Percentiles rank a stretch among this genome's conserved stretches.
These are phyloP conservation scores for Moxostoma hubbsi DNA, from an alignment of 2,797 vertebrate species.

Conservation along the genomic window DNA sequence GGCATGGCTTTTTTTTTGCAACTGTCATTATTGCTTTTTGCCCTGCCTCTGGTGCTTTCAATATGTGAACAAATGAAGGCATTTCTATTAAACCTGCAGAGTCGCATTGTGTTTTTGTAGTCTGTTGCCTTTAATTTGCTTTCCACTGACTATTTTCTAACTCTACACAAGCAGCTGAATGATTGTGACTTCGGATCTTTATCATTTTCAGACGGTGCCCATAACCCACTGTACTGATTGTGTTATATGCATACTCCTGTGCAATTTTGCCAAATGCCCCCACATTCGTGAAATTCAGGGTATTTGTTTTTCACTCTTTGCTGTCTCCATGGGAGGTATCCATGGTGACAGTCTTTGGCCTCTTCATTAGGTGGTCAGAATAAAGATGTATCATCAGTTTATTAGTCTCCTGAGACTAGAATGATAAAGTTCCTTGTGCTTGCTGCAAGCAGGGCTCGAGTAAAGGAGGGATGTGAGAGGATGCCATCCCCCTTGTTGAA, in stretches of 20 bases:
- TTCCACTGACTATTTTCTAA: neutral
- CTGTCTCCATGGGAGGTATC: constrained; percentile 54
- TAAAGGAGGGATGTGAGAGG: too few relatives aligned
- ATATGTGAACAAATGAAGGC: neutral
- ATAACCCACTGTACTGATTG: neutral
- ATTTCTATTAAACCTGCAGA: neutral
- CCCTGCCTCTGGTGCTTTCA: neutral
- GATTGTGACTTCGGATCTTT: neutral
- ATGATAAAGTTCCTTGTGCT: constrained; percentile 36
- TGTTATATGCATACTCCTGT: constrained; percentile 30
- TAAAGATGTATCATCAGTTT: constrained; percentile 48
- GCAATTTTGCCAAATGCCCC: constrained; percentile 51
- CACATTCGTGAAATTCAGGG: constrained; percentile 54
- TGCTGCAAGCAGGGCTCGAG: neutral
- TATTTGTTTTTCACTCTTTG: constrained; percentile 55
- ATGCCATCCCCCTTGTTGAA: too few relatives aligned
- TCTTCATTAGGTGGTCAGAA: constrained; percentile 45
- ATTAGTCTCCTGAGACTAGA: constrained; percentile 34
- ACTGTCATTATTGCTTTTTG: constrained; percentile 10
- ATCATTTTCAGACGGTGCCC: neutral
- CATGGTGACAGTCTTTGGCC: constrained; percentile 60
- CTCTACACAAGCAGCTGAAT: neutral
- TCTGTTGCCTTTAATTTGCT: constrained; percentile 26
- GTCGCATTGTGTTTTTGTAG: neutral
- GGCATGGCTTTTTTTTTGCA: neutral